Percentiles rank a stretch among this genome's conserved stretches.
These are phyloP conservation scores for Tenebrio molitor DNA, from an alignment of 1,140 invertebrate species.

Conservation along the genomic window DNA sequence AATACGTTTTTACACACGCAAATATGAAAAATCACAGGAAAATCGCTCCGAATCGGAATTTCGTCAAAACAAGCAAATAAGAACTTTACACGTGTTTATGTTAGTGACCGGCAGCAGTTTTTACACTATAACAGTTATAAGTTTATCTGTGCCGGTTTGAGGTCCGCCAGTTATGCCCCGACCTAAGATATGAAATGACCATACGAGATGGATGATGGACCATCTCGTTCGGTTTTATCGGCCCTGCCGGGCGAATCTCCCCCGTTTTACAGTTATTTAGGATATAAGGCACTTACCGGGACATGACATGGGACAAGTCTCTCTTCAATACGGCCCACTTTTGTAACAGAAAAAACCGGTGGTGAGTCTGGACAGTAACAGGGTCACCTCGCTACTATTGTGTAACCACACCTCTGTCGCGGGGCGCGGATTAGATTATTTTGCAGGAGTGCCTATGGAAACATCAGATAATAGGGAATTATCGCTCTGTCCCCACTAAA, in stretches of 20 bases:
- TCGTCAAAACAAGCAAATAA: too few species aligned
- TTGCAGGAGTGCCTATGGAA: slow-evolving; percentile 37
- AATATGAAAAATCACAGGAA: too few species aligned
- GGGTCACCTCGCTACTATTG: not conserved
- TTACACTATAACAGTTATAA: too few species aligned
- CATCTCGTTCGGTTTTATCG: slow-evolving; percentile 14
- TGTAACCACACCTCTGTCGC: not conserved
- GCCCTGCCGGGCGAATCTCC: not conserved
- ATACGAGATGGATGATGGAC: slow-evolving; percentile 1
- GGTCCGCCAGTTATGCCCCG: not conserved
- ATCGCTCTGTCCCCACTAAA: too few species aligned
- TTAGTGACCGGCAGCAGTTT: too few species aligned
- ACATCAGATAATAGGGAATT: slow-evolving; percentile 9
- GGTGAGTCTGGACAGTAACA: not conserved
- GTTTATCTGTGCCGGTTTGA: slow-evolving; percentile 22
- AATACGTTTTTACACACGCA: too few species aligned
- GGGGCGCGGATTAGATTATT: not conserved
- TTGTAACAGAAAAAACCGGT: slow-evolving; percentile 42
- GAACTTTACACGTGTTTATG: too few species aligned
- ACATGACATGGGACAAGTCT: slow-evolving; percentile 47
- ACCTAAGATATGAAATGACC: not conserved
- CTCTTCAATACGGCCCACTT: slow-evolving; percentile 46
- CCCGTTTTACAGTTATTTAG: slow-evolving; percentile 19
- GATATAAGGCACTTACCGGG: slow-evolving; percentile 40
- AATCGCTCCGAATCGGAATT: too few species aligned